Conservation (phyloP, 2,113 vertebrate genomes). For the Datnioides undecimradiatus region DNA sequence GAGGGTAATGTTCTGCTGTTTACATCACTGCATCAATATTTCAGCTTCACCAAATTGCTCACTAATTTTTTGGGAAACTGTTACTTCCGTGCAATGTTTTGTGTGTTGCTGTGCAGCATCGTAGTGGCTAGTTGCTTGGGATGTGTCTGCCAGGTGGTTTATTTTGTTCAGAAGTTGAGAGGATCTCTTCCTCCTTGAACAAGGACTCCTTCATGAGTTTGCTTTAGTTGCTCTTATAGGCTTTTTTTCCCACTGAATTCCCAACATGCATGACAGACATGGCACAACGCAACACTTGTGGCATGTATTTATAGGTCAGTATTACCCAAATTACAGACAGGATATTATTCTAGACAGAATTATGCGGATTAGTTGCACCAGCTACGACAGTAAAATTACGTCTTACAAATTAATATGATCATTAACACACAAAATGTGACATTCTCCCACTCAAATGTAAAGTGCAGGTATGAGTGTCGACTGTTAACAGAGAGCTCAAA, state of each 20-base stretch:
- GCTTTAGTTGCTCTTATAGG: background rate
- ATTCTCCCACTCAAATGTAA: background rate
- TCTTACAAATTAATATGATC: background rate
- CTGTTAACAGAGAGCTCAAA: background rate
- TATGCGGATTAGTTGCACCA: background rate
- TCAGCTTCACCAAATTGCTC: no score
- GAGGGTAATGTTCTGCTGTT: background rate
- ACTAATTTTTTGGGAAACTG: background rate
- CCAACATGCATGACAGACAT: background rate
- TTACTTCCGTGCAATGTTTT: background rate
- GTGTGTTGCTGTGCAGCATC: background rate
- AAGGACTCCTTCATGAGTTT: background rate
- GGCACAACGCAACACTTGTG: background rate
- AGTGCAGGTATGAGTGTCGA: background rate
- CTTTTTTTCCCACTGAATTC: background rate
- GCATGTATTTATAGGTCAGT: background rate
- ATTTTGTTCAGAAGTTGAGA: constrained; percentile 19
- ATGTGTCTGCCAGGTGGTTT: background rate
- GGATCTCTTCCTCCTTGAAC: background rate
- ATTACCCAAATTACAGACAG: background rate
- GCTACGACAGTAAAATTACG: background rate
- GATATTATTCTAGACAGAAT: background rate
- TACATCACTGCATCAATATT: background rate
- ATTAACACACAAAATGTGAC: background rate
- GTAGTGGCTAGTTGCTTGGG: background rate